Percentiles rank a stretch among this genome's conserved stretches.
phyloP scores from a whole-genome alignment of 53 echinoderm and acorn worm species.

The Luidia sarsii region DNA sequence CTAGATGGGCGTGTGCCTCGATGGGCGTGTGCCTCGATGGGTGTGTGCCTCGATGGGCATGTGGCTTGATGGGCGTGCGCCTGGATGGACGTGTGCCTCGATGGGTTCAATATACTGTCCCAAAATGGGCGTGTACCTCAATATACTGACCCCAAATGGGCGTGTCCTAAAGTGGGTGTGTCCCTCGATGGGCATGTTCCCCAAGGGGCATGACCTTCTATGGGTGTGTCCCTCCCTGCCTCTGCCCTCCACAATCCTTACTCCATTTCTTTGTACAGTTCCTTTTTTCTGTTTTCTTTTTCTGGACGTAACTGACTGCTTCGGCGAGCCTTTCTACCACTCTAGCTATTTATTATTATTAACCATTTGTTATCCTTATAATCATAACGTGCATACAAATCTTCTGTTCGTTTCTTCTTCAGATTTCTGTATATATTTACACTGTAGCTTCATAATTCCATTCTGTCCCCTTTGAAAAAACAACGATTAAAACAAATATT shows the following conservation, averaged over 20 bases:
- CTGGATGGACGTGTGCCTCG: no score
- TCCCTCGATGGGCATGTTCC: neutral
- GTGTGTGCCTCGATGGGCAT: no score
- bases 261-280: constrained; percentile 21
- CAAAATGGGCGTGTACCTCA: no score
- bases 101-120: no score
- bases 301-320: neutral
- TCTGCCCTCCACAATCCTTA: neutral
- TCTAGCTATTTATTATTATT: constrained; percentile 22
- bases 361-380: constrained; percentile 29
- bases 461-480: no score
- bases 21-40: no score
- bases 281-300: constrained; percentile 3
- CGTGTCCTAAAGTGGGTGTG: neutral
- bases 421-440: constrained; percentile 42
- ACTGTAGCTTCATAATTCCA: constrained; percentile 22
- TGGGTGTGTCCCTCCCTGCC: neutral
- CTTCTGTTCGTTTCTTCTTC: constrained; percentile 10
- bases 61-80: no score
- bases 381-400: constrained; percentile 22
- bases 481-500: no score
- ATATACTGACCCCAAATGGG: neutral
- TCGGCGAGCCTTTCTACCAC: no score
- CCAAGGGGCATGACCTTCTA: no score
- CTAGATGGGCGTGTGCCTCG: no score